Evolutionary conservation across 1,140 invertebrate species (phyloP).

Genomic region (Tribolium castaneum): DNA sequence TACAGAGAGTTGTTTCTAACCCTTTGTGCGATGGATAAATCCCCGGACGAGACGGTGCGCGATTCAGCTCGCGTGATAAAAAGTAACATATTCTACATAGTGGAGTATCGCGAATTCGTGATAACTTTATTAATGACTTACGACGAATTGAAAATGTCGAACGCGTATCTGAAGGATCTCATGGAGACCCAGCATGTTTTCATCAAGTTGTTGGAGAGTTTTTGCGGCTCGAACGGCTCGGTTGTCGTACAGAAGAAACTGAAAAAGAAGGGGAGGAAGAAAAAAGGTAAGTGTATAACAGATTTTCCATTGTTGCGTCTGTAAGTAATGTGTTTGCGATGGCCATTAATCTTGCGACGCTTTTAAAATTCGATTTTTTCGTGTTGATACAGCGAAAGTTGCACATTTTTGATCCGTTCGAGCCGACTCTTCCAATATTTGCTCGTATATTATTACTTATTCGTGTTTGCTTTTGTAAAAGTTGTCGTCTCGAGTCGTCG

Average conservation of each 20-base stretch:
- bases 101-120: constrained; percentile 94
- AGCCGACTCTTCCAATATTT: constrained; percentile 11
- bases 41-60: constrained; percentile 73
- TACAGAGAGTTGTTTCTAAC: constrained; percentile 81
- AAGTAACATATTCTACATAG: constrained; percentile 92
- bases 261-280: constrained; percentile 68
- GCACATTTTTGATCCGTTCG: not conserved
- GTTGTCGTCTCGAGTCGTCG: not conserved
- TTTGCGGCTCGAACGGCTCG: constrained; percentile 74
- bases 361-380: not conserved
- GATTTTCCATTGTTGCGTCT: constrained; percentile 28
- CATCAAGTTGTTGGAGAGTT: constrained; percentile 90
- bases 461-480: constrained; percentile 24
- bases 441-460: constrained; percentile 22
- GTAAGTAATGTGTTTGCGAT: constrained; percentile 24
- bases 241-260: constrained; percentile 79
- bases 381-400: not conserved
- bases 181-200: constrained; percentile 92
- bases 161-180: constrained; percentile 87
- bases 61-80: constrained; percentile 87
- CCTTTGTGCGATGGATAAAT: constrained; percentile 83
- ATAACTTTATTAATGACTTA: constrained; percentile 82
- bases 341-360: constrained; percentile 22
- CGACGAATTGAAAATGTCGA: constrained; percentile 89
- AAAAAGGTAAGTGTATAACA: constrained; percentile 55